Base-by-base conservation (phyloP, 2,888 invertebrate genomes). In the Phortica magna region DNA sequence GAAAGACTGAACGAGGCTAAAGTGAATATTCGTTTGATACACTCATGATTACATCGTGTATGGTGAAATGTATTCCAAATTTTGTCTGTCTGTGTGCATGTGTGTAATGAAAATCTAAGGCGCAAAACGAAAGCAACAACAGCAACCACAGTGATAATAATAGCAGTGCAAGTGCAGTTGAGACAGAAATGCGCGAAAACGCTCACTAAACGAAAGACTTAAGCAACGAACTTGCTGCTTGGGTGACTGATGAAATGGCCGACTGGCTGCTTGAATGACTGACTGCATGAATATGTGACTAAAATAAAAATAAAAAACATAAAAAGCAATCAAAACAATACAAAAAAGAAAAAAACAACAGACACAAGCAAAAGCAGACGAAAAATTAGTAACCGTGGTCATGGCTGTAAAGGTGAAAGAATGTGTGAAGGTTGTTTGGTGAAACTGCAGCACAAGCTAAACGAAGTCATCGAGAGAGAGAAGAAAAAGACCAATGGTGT, bases 391-490 rank as follows among this genome's bases (percentile, higher is more conserved):
- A 90, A 88, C 91, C 86, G 88, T 90, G 90, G 90, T 90, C 90
- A 90, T 90, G 90, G 90, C 87, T 89, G 85, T 87, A 85, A 90
- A 89, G 89, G 88, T 88, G 88, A 90, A 89, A 88, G 91, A 90
- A 91, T 90, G 90, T 90, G 90, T 91, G 90, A 90, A 90, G 90
- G 90, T 89, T 91, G 89, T 91, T 91, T 90, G 84, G 88, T 86
- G 89, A 90, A 89, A 90, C 83, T 87, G 88, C 83, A 64, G 75
- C 65, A 43, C 59, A 65, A 80, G 53, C 59, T 42, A 64, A 74
- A 48, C 48, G 12, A 48, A 42, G 31, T 68, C 61, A 71, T 64
- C 48, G 61, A 71, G 48, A 64, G 55, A 31, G 14, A 41, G 53
- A n/a, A 53, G 53, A 17, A 6, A 12, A 0, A 12, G 53, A 31